Conservation (phyloP, 37 sponge, comb jelly and placozoan genomes). For the Hexactinellida sp. region DNA sequence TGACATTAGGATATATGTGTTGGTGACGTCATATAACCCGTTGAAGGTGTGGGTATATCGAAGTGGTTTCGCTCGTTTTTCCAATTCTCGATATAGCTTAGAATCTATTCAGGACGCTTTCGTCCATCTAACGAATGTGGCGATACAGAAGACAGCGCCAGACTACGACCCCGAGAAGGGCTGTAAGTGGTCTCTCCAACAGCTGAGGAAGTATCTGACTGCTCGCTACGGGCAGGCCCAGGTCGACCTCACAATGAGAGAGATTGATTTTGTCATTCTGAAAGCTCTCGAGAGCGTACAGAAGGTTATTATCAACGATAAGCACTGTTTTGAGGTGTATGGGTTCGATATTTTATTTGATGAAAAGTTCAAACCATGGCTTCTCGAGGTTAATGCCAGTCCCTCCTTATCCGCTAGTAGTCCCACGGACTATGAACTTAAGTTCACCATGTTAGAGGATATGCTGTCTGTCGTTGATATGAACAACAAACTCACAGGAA, state of each 20-base stretch:
- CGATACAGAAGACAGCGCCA: conserved; percentile 97
- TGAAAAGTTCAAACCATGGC: conserved; percentile 85
- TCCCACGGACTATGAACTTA: conserved; percentile 87
- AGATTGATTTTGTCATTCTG: conserved; percentile 77
- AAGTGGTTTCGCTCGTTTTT: conserved; percentile 96
- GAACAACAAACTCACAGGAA: conserved; percentile 74
- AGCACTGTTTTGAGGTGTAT: conserved; percentile 98
- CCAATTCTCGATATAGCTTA: conserved; percentile 75
- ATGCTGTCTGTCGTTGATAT: conserved; percentile 90
- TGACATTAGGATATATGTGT: conserved; percentile 83
- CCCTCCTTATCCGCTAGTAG: conserved; percentile 96
- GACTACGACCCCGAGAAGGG: conserved; percentile 99
- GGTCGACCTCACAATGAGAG: conserved; percentile 50
- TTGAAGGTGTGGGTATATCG: conserved; percentile 91
- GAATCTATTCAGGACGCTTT: conserved; percentile 78
- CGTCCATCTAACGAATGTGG: conserved; percentile 96
- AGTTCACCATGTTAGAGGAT: conserved; percentile 83
- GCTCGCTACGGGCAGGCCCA: conserved; percentile 71
- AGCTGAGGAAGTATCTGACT: conserved; percentile 63
- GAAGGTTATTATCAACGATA: conserved; percentile 93
- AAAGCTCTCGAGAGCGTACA: conserved; percentile 92
- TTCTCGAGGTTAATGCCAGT: conserved; percentile 95
- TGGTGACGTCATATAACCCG: conserved; percentile 85
- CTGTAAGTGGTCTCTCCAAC: conserved; percentile 95
- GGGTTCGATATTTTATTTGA: conserved; percentile 97